A percentile compares a stretch with the other conserved stretches of the same genome.
Conservation (phyloP, 1,140 invertebrate genomes). For the Temnothorax longispinosus region DNA sequence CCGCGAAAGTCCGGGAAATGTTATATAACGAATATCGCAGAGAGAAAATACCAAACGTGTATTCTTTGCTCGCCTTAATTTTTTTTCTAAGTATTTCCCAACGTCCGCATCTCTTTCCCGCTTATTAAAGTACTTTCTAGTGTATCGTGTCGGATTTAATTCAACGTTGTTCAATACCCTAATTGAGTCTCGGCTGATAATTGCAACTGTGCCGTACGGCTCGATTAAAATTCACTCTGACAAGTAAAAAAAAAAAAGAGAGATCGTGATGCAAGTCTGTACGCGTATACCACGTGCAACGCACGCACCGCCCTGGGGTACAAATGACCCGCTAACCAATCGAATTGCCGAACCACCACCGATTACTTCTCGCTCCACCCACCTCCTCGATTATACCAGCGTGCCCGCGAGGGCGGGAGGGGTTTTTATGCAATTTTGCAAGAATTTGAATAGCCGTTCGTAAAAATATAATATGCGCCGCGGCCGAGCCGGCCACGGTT, state of each 20-base stretch:
- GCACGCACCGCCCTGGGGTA: slow-evolving; percentile 66
- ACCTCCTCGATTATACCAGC: slow-evolving; percentile 78
- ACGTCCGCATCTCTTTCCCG: not conserved
- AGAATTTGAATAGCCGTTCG: slow-evolving; percentile 85
- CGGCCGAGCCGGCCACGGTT: slow-evolving; percentile 70
- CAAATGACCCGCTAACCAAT: slow-evolving; percentile 81
- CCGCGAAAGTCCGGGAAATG: not conserved
- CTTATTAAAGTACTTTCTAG: slow-evolving; percentile 26
- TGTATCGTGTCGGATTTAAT: not conserved
- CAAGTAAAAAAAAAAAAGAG: not conserved
- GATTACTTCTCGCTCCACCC: slow-evolving; percentile 65
- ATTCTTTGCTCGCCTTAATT: not conserved
- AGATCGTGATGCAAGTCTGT: not conserved
- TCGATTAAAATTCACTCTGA: not conserved
- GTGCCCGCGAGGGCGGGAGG: slow-evolving; percentile 73
- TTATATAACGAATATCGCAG: slow-evolving; percentile 9
- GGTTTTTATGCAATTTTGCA: slow-evolving; percentile 84
- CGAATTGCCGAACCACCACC: slow-evolving; percentile 66
- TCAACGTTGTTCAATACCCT: not conserved
- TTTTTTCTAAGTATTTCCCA: not conserved
- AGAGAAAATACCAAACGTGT: not conserved
- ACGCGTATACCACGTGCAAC: not conserved
- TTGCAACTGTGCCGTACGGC: not conserved
- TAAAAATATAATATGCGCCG: slow-evolving; percentile 82
- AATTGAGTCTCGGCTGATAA: not conserved